Evolutionary conservation across 2,113 vertebrate genomes (phyloP).

Genomic region (Shinisaurus crocodilurus): DNA sequence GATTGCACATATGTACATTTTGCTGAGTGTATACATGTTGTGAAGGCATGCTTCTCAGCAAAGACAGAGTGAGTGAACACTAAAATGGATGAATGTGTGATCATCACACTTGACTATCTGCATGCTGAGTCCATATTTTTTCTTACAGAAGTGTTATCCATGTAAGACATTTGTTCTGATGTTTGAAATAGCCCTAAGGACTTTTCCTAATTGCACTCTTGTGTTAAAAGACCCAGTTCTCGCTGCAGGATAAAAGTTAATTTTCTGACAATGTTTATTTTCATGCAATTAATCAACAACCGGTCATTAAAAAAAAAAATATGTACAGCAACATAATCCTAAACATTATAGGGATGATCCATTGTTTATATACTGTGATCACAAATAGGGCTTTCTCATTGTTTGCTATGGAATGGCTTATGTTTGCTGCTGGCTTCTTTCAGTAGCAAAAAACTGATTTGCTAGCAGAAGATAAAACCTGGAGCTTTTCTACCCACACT

Average conservation of each 20-base stretch:
- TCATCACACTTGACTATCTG: not conserved
- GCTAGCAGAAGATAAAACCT: not conserved
- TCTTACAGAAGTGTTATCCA: not conserved
- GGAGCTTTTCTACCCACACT: not conserved
- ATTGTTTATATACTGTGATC: not conserved
- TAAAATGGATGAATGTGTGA: not conserved
- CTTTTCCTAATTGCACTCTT: not conserved
- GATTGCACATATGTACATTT: not conserved
- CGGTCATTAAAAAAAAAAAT: not conserved
- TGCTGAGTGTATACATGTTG: not conserved
- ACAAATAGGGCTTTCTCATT: not conserved
- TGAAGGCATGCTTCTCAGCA: not conserved
- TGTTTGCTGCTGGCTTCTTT: not conserved
- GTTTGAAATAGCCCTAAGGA: not conserved
- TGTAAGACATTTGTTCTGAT: not conserved
- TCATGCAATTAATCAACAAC: not conserved
- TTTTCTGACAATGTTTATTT: not conserved
- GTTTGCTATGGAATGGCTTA: not conserved
- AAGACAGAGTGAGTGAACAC: not conserved
- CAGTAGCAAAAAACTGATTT: not conserved
- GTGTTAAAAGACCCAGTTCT: not conserved
- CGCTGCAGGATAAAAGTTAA: not conserved
- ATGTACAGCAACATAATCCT: not conserved
- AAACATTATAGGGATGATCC: not conserved
- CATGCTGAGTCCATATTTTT: not conserved